Evolutionary conservation across 2,797 vertebrate genomes (phyloP), one percentile per base, ranked within the genome.

Genomic region (Myotis planiceps): DNA sequence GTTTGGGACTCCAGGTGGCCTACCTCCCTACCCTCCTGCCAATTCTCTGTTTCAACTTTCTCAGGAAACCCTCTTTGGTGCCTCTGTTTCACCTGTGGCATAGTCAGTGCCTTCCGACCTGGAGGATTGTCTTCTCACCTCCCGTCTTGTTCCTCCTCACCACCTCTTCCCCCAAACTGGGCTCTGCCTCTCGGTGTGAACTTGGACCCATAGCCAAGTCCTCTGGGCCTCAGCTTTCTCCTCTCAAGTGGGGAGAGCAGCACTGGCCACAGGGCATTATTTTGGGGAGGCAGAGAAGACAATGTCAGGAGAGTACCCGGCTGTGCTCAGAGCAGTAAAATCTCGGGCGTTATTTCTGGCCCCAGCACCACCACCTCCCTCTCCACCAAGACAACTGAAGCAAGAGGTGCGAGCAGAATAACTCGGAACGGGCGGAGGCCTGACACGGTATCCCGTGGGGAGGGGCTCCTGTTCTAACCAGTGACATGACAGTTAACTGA

Each of bases 251-350:
- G 12, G 42, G 72, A 10, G 10, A 14, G 47, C 27, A 9, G 49
- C 58, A 32, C 9, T 1, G 0, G 7, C 25, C 47, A 13, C 3
- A 5, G 19, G 47, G 9, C 60, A 23, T 13, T 27, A n/a, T 76
- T 63, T 55, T 32, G 51, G 76, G 72, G 58, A 23, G 13, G 53
- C 25, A n/a, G 63, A 42, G 49, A 68, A 42, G 63, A 45, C 10
- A 37, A 32, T 2, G 13, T 23, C 12, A 23, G 71, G 2, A 37
- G 47, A 29, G 47, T 18, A 8, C 1, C 3, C n/a, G 49, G 58
- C 49, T 8, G 0, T 0, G 72, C 37, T 90, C 3, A 9, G 23
- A 80, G 74, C 71, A 32, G 14, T 15, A 23, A n/a, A 4, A 10
- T 4, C 39, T 88, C 55, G 6, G 58, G 23, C 3, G 29, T 55